These are phyloP conservation scores for Scaptomyza graminum DNA, from an alignment of 1,140 invertebrate species.

Conservation along the genomic window DNA sequence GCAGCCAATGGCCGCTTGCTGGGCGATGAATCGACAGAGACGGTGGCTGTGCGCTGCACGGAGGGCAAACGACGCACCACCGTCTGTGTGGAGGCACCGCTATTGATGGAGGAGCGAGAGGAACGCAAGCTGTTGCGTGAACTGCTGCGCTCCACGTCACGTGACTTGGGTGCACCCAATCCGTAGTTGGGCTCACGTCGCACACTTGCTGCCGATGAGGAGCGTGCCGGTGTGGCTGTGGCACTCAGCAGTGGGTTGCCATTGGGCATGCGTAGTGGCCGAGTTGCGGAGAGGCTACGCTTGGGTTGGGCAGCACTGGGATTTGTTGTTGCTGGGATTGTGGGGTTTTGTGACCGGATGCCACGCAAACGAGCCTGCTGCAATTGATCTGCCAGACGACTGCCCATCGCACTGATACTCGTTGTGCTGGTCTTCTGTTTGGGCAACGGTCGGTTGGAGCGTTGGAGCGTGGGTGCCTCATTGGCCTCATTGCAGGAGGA, in stretches of 20 bases:
- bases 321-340: slow-evolving; percentile 36
- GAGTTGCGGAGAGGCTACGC: slow-evolving; percentile 62
- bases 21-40: slow-evolving; percentile 77
- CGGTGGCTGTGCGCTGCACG: slow-evolving; percentile 63
- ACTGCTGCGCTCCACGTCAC: slow-evolving; percentile 86
- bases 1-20: slow-evolving; percentile 73
- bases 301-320: slow-evolving; percentile 31
- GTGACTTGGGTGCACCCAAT: slow-evolving; percentile 29
- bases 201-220: slow-evolving; percentile 56
- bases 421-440: slow-evolving; percentile 67
- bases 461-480: slow-evolving; percentile 51
- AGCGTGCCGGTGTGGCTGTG: slow-evolving; percentile 27
- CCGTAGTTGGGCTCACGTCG: slow-evolving; percentile 65
- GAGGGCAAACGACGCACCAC: slow-evolving; percentile 88
- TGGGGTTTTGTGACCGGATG: slow-evolving; percentile 49
- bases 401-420: slow-evolving; percentile 68
- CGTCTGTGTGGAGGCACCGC: slow-evolving; percentile 91
- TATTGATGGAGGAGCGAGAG: slow-evolving; percentile 92
- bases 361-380: slow-evolving; percentile 62
- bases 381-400: slow-evolving; percentile 69
- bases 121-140: slow-evolving; percentile 90
- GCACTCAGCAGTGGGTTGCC: slow-evolving; percentile 53
- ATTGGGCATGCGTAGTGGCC: slow-evolving; percentile 72
- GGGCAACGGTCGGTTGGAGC: slow-evolving; percentile 45
- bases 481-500: slow-evolving; percentile 87